These are phyloP conservation scores for Petrolisthes manimaculis DNA, from an alignment of 2,888 invertebrate genomes.

Conservation along the genomic window DNA sequence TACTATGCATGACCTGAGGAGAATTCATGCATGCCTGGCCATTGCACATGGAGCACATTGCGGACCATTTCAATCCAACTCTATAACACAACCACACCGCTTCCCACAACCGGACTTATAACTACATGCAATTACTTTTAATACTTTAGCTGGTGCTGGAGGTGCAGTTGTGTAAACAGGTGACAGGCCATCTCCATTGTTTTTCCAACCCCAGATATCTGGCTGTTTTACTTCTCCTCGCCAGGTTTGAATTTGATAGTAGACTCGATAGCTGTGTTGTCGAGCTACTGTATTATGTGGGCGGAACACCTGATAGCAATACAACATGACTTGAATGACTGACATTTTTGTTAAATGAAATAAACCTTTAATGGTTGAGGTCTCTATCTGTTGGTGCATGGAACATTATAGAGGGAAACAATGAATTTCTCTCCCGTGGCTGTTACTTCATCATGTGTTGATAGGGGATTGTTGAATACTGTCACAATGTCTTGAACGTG, in stretches of 20 bases:
- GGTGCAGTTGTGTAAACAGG: constrained; percentile 23
- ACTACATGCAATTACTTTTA: constrained; percentile 37
- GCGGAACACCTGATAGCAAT: constrained; percentile 68
- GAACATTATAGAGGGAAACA: constrained; percentile 67
- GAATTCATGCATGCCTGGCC: no score
- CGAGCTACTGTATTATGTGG: no score
- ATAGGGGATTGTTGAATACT: constrained; percentile 68
- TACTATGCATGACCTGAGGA: no score
- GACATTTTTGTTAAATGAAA: constrained; percentile 67
- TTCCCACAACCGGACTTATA: constrained; percentile 65
- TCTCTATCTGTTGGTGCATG: constrained; percentile 66
- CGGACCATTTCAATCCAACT: constrained; percentile 50
- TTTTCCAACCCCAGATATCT: no score
- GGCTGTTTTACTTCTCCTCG: no score
- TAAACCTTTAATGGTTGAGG: constrained; percentile 67
- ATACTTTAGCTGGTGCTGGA: constrained; percentile 27
- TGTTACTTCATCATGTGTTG: constrained; percentile 61
- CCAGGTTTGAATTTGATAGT: no score
- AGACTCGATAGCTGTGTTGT: no score
- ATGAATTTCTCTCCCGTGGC: constrained; percentile 67
- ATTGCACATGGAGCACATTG: no score
- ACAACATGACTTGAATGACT: constrained; percentile 67
- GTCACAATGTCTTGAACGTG: constrained; percentile 68
- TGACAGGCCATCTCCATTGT: constrained; percentile 2
- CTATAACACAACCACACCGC: constrained; percentile 67